These are phyloP conservation scores for Gymnocheta viridis DNA, from an alignment of 2,888 invertebrate species.

Conservation along the genomic window DNA sequence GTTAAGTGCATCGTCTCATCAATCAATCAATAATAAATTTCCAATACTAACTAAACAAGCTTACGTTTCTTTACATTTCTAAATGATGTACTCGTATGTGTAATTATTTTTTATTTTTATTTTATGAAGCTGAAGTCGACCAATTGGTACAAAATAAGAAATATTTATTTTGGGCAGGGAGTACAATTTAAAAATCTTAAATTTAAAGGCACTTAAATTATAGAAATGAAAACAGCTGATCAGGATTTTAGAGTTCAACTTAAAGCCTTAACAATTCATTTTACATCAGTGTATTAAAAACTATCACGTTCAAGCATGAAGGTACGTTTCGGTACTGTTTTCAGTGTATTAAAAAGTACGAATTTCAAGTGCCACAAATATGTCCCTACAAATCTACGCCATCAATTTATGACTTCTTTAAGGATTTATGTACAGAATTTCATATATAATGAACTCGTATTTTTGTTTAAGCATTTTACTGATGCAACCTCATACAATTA, in stretches of 20 bases:
- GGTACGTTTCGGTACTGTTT: too few relatives aligned
- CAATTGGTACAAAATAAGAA: not conserved
- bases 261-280: not conserved
- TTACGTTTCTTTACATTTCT: constrained; percentile 1
- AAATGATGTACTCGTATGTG: not conserved
- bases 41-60: not conserved
- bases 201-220: too few relatives aligned
- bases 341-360: too few relatives aligned
- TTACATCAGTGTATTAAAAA: not conserved
- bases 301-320: not conserved
- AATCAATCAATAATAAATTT: too few relatives aligned
- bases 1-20: too few relatives aligned
- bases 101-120: not conserved
- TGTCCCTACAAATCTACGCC: not conserved
- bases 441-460: not conserved
- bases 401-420: not conserved
- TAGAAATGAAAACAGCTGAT: too few relatives aligned
- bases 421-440: constrained; percentile 24
- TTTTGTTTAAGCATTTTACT: not conserved
- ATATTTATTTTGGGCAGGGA: too few relatives aligned
- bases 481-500: too few relatives aligned
- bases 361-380: too few relatives aligned
- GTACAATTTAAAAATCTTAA: too few relatives aligned
- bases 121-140: not conserved
- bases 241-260: not conserved